These are phyloP conservation scores for Halcyon badia DNA, from an alignment of 2,797 vertebrate genomes.

Conservation along the genomic window DNA sequence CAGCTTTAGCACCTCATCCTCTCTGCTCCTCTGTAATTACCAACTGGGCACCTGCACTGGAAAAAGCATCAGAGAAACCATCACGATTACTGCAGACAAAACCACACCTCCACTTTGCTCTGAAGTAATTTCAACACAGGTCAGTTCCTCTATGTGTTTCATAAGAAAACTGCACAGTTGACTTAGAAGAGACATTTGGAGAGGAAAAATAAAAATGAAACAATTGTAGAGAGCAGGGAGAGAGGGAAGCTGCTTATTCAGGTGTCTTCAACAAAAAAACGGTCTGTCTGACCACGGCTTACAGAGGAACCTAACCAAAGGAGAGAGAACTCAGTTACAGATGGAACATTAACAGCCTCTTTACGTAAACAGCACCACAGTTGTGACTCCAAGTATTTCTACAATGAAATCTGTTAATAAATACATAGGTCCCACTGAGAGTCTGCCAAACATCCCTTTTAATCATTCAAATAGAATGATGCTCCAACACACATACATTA, in stretches of 20 bases:
- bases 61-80: background rate
- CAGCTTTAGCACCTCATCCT: background rate
- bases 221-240: background rate
- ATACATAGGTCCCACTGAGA: background rate
- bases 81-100: rapidly evolving
- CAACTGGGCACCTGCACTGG: background rate
- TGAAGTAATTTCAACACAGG: background rate
- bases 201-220: background rate
- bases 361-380: background rate
- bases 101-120: background rate
- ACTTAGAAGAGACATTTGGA: background rate
- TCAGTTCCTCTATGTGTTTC: background rate
- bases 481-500: background rate
- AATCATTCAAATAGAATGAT: background rate
- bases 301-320: background rate
- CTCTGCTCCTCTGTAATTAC: background rate
- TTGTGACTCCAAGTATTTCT: background rate
- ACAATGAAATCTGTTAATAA: background rate
- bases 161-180: background rate
- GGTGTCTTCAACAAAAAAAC: background rate
- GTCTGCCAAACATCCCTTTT: background rate
- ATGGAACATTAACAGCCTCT: background rate
- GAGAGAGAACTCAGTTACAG: background rate
- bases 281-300: background rate
- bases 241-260: background rate